Evolutionary conservation across 35 echinoderm and acorn worm genomes (phyloP).

Genomic region (Chiridota heheva): DNA sequence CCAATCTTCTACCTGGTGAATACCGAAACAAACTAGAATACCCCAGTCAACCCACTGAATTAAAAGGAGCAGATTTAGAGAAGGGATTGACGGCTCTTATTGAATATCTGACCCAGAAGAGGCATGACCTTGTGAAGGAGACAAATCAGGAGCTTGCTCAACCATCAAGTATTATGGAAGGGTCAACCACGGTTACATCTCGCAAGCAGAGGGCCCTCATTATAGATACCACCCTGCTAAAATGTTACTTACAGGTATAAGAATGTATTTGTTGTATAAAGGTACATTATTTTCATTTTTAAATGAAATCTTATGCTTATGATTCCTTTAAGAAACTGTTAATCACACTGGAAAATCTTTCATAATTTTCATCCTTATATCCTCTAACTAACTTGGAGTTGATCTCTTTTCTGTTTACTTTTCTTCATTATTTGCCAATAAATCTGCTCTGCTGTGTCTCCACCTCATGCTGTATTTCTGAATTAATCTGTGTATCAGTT

Average conservation of each 20-base stretch:
- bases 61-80: constrained; percentile 77
- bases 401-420: no score
- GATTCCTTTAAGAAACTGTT: no score
- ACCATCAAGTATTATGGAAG: constrained; percentile 84
- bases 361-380: no score
- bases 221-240: constrained; percentile 96
- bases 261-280: background rate
- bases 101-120: constrained; percentile 96
- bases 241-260: constrained; percentile 93
- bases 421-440: no score
- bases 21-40: constrained; percentile 89
- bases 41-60: constrained; percentile 64
- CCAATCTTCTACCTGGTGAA: constrained; percentile 83
- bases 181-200: constrained; percentile 74
- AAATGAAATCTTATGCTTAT: background rate
- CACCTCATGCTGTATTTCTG: no score
- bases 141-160: constrained; percentile 52
- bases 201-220: constrained; percentile 82
- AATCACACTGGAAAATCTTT: no score
- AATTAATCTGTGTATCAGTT: no score
- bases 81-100: constrained; percentile 89
- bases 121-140: constrained; percentile 77
- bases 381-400: no score
- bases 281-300: background rate
- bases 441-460: no score